Percentiles rank a stretch among this genome's conserved stretches.
Conservation (phyloP, 2,888 invertebrate species). For the Eilema sororculum region DNA sequence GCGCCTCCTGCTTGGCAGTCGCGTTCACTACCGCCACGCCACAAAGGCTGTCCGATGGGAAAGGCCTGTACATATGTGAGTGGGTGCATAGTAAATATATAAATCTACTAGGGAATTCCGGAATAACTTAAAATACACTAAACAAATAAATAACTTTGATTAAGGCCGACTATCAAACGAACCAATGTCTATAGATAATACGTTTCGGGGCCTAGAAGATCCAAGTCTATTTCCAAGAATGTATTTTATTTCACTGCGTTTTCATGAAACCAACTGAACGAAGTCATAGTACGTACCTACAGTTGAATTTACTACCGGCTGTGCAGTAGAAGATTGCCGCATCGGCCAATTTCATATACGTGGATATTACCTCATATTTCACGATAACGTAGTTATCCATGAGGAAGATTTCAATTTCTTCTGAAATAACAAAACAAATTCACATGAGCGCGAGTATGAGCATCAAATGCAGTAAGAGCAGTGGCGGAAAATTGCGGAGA, state of each 20-base stretch:
- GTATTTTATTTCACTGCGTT: conserved; percentile 11
- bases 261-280: conserved; percentile 15
- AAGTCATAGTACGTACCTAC: conserved; percentile 18
- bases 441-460: conserved; percentile 67
- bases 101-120: neutral
- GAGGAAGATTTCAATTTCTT: conserved; percentile 69
- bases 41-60: no score
- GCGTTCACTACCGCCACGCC: no score
- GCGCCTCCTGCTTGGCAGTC: no score
- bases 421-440: conserved; percentile 73
- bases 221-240: conserved; percentile 2
- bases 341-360: conserved; percentile 42
- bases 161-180: neutral
- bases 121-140: neutral
- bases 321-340: conserved; percentile 33
- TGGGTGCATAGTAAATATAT: no score
- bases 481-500: conserved; percentile 81
- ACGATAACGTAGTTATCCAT: conserved; percentile 55
- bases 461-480: conserved; percentile 74
- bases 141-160: neutral
- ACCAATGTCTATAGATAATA: neutral
- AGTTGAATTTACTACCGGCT: conserved; percentile 37
- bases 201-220: neutral
- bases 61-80: no score
- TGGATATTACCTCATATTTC: conserved; percentile 49